Evolutionary conservation across 2,888 invertebrate species (phyloP).

Genomic region (Drosophila kokeensis): DNA sequence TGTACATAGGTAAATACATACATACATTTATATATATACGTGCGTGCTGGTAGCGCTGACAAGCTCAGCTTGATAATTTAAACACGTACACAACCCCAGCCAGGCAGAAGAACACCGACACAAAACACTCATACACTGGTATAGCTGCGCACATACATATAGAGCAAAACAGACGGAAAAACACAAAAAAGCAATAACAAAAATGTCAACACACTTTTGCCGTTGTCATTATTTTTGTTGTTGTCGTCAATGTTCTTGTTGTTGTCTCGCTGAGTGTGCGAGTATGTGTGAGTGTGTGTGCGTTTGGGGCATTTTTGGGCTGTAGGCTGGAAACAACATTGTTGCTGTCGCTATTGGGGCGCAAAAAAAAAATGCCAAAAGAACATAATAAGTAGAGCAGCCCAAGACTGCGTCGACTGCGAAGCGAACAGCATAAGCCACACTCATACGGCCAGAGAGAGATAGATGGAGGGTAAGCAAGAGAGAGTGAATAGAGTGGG

Average conservation of each 20-base stretch:
- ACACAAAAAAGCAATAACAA: slow-evolving; percentile 51
- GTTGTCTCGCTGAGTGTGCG: slow-evolving; percentile 22
- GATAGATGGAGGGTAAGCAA: slow-evolving; percentile 13
- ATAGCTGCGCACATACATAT: slow-evolving; percentile 49
- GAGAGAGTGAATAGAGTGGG: slow-evolving; percentile 39
- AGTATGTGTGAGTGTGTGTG: slow-evolving; percentile 12
- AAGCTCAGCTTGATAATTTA: slow-evolving; percentile 78
- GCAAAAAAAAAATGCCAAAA: slow-evolving; percentile 71
- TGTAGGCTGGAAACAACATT: slow-evolving; percentile 64
- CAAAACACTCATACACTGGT: slow-evolving; percentile 10
- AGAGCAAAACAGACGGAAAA: slow-evolving; percentile 74
- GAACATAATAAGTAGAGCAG: slow-evolving; percentile 77
- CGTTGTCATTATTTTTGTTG: slow-evolving; percentile 48
- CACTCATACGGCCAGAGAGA: slow-evolving; percentile 36
- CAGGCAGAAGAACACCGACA: slow-evolving; percentile 26
- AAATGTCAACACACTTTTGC: slow-evolving; percentile 78
- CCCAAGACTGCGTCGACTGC: slow-evolving; percentile 57
- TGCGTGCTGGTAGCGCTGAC: slow-evolving; percentile 70
- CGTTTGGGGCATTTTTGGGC: slow-evolving; percentile 44
- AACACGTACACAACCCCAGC: slow-evolving; percentile 68
- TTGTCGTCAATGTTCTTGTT: slow-evolving; percentile 40
- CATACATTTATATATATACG: slow-evolving; percentile 24
- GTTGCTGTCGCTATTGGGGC: slow-evolving; percentile 62
- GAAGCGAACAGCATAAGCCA: slow-evolving; percentile 65
- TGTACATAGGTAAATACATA: slow-evolving; percentile 21